Evolutionary conservation across 2,113 vertebrate genomes (phyloP).

Genomic region (Cyphomyrus plagiostoma): DNA sequence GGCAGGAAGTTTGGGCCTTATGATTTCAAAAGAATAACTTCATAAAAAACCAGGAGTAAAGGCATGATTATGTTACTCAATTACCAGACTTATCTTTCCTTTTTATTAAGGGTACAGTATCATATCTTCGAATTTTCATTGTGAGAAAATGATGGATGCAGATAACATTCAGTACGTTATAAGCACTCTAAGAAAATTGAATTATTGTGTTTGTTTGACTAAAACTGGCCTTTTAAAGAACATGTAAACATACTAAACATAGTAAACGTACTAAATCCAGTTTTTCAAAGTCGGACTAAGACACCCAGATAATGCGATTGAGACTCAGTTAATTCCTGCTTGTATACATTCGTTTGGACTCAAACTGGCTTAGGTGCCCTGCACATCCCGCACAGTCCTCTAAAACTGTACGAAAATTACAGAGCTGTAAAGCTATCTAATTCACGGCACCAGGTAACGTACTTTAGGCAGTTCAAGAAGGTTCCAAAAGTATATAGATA

Average conservation of each 20-base stretch:
- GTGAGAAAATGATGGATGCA: background rate
- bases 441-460: no score
- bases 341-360: background rate
- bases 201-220: background rate
- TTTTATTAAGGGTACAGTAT: background rate
- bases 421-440: no score
- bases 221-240: background rate
- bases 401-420: no score
- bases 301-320: background rate
- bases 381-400: background rate
- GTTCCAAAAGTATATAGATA: no score
- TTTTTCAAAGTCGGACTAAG: background rate
- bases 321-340: background rate
- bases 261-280: background rate
- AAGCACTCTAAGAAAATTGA: background rate
- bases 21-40: background rate
- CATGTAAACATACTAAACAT: background rate
- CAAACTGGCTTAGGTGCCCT: no score
- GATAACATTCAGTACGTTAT: background rate
- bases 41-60: background rate
- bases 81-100: background rate
- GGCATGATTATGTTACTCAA: background rate
- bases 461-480: no score
- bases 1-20: background rate
- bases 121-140: background rate